These are phyloP conservation scores for Alitta virens DNA, from an alignment of 2,888 invertebrate species.

Conservation along the genomic window DNA sequence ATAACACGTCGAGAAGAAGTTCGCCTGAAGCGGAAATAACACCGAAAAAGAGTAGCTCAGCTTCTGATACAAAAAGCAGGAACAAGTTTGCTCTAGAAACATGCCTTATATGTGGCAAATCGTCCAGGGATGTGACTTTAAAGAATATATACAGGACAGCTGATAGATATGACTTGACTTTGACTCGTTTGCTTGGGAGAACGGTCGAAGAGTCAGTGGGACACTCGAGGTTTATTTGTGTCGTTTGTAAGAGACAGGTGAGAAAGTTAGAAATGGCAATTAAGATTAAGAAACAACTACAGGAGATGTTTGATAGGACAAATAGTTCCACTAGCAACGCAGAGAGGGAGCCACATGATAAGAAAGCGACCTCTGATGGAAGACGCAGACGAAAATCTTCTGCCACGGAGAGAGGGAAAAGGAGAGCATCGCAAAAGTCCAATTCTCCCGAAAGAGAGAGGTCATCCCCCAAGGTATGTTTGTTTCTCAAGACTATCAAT, in stretches of 20 bases:
- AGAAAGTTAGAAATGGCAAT: neutral
- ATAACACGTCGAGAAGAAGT: neutral
- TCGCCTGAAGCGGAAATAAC: neutral
- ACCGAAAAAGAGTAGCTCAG: no score
- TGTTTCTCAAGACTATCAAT: no score
- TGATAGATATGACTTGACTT: neutral
- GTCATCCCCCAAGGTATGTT: no score
- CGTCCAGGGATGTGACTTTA: neutral
- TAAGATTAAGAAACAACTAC: neutral
- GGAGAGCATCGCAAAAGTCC: no score
- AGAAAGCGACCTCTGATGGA: no score
- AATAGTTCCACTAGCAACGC: no score
- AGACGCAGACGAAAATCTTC: no score
- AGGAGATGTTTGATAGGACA: neutral
- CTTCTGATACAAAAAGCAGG: no score
- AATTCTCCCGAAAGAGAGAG: no score
- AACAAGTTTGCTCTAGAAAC: neutral
- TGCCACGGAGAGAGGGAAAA: no score
- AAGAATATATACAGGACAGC: neutral
- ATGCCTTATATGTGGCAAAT: neutral
- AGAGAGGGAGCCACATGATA: no score
- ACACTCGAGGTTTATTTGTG: neutral
- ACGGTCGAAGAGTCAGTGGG: neutral
- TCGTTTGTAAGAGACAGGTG: neutral
- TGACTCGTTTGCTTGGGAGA: neutral